These are phyloP conservation scores for Mormyrus proboscirostris DNA, from an alignment of 2,797 vertebrate species.

Conservation along the genomic window DNA sequence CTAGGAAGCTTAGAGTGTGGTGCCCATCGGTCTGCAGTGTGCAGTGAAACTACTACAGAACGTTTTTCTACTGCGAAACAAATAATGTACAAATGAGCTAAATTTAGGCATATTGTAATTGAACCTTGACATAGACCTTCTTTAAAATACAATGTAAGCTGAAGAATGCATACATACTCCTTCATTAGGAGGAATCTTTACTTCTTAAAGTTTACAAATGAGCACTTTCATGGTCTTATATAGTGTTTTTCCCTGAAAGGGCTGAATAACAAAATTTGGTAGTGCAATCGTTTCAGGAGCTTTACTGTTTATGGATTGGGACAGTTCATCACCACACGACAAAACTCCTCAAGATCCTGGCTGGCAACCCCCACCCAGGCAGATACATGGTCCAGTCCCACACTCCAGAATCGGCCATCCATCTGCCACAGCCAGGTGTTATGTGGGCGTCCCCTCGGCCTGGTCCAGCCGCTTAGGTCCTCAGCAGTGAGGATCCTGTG, in stretches of 20 bases:
- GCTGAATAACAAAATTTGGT: neutral
- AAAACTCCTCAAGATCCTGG: too few relatives aligned
- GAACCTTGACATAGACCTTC: neutral
- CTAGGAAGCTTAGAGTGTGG: neutral
- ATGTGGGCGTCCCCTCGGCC: too few relatives aligned
- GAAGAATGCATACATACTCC: neutral
- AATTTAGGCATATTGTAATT: neutral
- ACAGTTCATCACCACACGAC: neutral
- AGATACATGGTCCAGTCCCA: too few relatives aligned
- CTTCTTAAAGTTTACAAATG: neutral
- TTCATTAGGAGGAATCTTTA: neutral
- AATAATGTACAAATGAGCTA: neutral
- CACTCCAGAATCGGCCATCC: too few relatives aligned
- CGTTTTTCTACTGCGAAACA: neutral
- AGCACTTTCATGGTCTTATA: neutral
- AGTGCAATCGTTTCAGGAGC: neutral
- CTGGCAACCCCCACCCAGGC: too few relatives aligned
- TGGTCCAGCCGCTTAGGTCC: too few relatives aligned
- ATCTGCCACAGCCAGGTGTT: too few relatives aligned
- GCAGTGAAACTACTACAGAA: neutral
- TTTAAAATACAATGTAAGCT: neutral
- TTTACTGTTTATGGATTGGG: neutral
- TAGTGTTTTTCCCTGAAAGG: neutral
- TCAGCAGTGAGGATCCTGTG: too few relatives aligned
- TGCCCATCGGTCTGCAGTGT: neutral